These are phyloP conservation scores for Perccottus glenii DNA, from an alignment of 2,113 vertebrate species.

Conservation along the genomic window DNA sequence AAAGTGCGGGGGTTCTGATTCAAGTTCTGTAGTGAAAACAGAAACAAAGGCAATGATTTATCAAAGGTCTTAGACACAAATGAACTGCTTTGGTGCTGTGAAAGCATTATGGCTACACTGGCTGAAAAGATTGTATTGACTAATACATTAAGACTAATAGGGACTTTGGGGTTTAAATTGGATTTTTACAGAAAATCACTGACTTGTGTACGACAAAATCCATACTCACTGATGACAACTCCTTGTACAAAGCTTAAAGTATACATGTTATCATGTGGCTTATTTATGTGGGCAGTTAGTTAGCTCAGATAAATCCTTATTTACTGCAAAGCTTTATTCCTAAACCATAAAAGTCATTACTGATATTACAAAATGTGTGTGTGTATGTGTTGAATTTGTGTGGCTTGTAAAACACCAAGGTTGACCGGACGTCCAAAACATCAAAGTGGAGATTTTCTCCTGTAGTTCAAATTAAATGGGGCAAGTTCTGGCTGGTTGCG, in stretches of 20 bases:
- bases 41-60: neutral
- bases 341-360: too few relatives aligned
- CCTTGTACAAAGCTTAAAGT: neutral
- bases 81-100: neutral
- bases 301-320: too few relatives aligned
- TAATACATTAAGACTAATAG: neutral
- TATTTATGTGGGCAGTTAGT: too few relatives aligned
- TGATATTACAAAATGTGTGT: too few relatives aligned
- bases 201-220: neutral
- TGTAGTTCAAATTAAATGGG: slow-evolving; percentile 46
- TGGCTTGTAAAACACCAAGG: too few relatives aligned
- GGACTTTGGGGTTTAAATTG: neutral
- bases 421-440: too few relatives aligned
- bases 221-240: neutral
- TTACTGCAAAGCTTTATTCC: too few relatives aligned
- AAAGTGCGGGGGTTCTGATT: slow-evolving; percentile 98
- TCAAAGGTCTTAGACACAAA: neutral
- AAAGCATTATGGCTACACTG: neutral
- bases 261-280: slow-evolving; percentile 8
- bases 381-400: too few relatives aligned
- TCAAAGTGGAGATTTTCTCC: slow-evolving; percentile 39
- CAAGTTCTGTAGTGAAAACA: slow-evolving; percentile 84
- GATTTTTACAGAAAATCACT: neutral
- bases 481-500: slow-evolving; percentile 39
- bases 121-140: slow-evolving; percentile 11